Evolutionary conservation across 2,888 invertebrate genomes (phyloP), one percentile per base, ranked within the genome.

Genomic region (Timema cristinae): DNA sequence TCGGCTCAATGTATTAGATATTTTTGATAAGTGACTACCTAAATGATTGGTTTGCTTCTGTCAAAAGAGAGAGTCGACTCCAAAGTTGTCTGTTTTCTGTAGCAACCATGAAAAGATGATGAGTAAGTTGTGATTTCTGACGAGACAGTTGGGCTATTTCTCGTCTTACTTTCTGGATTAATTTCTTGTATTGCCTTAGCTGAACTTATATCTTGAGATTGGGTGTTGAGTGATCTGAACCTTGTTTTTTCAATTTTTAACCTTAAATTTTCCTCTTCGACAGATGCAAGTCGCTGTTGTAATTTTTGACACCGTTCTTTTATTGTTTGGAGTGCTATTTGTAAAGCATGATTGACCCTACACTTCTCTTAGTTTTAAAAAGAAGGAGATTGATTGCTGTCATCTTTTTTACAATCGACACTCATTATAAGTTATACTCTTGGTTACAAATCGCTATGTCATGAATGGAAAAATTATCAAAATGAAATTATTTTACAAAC

Each of bases 61-160:
- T 86, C 70, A 90, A 81, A 79, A 85, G 85, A 0, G 87, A 89
- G 71, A 94, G 84, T 78, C 90, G 88, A 72, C 86, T 88, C 94
- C 94, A 94, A 61, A 94, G 82, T 76, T 90, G 90, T 78, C 90
- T 89, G 80, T 94, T 94, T 81, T 94, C 94, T 77, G 88, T 87
- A 5, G 92, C 90, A 10, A 94, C 92, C 91, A 94, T 92, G 77
- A 87, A 88, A 50, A 93, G 87, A 79, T 92, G 92, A 79, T 91
- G 91, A 77, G 89, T 86, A 0, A 94, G 82, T 79, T 92, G 92
- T 0, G 88, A 87, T 79, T 92, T 93, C 79, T 93, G 91, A 77
- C 90, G 89, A 13, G 85, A 87, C 71, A 93, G 82, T 75, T 91
- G 89, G 32, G 89, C 87, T 47, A 93, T 80, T 89, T 88, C 75